A percentile compares a stretch with the other conserved stretches of the same genome.
These are phyloP conservation scores for Orchesella flavescens DNA, from an alignment of 2,888 invertebrate genomes.

Conservation along the genomic window DNA sequence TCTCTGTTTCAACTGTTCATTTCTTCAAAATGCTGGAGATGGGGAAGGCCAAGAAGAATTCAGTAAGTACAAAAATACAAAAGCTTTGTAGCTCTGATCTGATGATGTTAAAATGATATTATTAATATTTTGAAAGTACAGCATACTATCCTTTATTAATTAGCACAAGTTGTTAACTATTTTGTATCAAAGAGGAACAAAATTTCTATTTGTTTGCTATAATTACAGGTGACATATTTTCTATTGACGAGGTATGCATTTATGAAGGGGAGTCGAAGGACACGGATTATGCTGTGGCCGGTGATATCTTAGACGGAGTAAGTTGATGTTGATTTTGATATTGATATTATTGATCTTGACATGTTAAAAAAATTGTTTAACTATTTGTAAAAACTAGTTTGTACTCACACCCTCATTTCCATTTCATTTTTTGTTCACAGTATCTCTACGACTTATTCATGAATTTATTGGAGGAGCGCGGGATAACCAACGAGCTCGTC, in stretches of 20 bases:
- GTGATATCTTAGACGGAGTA: constrained; percentile 96
- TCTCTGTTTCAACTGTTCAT: constrained; percentile 89
- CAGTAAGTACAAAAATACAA: constrained; percentile 72
- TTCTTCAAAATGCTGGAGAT: constrained; percentile 77
- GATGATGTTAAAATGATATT: no score
- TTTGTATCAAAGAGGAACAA: no score
- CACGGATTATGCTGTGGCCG: constrained; percentile 90
- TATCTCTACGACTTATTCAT: constrained; percentile 94
- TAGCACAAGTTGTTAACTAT: no score
- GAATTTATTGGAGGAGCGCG: constrained; percentile 96
- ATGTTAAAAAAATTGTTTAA: background rate
- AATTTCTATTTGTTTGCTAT: background rate
- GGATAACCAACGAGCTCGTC: constrained; percentile 93
- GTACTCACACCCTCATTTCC: no score
- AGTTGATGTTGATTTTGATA: constrained; percentile 73
- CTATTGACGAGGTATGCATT: constrained; percentile 93
- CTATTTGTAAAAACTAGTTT: background rate
- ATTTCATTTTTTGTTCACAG: constrained; percentile 79
- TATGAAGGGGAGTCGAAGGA: constrained; percentile 91
- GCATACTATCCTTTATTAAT: no score
- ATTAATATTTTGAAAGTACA: background rate
- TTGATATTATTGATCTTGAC: constrained; percentile 18
- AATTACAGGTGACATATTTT: constrained; percentile 86
- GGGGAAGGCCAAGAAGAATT: constrained; percentile 73
- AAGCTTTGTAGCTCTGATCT: no score